These are phyloP conservation scores for Rugalucina vietnamica DNA, from an alignment of 2,888 invertebrate genomes.

Conservation along the genomic window DNA sequence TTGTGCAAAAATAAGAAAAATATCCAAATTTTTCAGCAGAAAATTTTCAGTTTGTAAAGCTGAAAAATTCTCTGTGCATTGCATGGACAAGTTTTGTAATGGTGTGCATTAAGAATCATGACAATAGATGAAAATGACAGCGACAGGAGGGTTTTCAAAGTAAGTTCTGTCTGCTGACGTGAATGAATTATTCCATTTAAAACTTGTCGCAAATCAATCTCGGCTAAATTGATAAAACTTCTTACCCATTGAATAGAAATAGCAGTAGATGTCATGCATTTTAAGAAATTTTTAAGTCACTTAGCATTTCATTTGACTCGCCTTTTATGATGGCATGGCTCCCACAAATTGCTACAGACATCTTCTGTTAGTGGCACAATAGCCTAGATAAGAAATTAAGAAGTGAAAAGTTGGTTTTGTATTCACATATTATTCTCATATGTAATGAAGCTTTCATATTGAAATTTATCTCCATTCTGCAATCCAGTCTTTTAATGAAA, in stretches of 20 bases:
- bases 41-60: too few species aligned
- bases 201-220: slow-evolving; percentile 9
- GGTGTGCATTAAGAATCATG: too few species aligned
- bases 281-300: slow-evolving; percentile 9
- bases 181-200: neutral
- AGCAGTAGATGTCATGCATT: neutral
- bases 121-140: too few species aligned
- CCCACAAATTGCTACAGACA: neutral
- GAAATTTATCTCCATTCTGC: slow-evolving; percentile 5
- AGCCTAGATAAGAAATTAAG: neutral
- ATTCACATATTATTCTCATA: neutral
- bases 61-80: too few species aligned
- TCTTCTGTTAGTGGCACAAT: neutral
- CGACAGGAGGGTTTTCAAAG: too few species aligned
- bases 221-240: neutral
- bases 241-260: neutral
- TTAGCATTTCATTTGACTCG: neutral
- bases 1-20: too few species aligned
- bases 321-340: neutral
- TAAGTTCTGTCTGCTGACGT: neutral
- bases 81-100: too few species aligned
- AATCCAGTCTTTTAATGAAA: neutral
- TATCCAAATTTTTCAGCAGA: too few species aligned
- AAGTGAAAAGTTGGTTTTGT: neutral
- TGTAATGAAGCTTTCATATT: slow-evolving; percentile 1